phyloP scores from a whole-genome alignment of 2,888 invertebrate genomes.

The Cephus sareptanus region DNA sequence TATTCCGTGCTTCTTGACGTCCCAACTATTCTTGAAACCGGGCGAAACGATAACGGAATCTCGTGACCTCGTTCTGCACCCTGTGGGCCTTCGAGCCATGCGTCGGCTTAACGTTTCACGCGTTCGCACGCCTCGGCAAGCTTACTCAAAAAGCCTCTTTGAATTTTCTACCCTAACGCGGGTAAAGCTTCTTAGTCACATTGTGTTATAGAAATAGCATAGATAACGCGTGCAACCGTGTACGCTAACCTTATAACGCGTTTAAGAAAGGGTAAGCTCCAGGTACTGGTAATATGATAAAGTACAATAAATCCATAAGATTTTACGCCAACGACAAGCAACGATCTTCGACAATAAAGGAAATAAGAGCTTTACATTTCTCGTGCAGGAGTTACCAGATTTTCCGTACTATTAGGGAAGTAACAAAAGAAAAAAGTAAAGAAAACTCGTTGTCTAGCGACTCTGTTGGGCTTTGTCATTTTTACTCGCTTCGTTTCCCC shows the following conservation, averaged over 20 bases:
- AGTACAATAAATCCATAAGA: not conserved
- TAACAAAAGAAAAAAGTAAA: no score
- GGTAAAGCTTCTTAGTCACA: not conserved
- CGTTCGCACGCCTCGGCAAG: not conserved
- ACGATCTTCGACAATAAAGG: not conserved
- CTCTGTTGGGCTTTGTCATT: not conserved
- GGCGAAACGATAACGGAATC: not conserved
- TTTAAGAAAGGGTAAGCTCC: not conserved
- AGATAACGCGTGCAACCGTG: not conserved
- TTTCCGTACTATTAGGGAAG: not conserved
- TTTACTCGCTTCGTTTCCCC: not conserved
- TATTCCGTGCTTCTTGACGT: constrained; percentile 25
- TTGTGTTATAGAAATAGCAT: not conserved
- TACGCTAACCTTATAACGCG: not conserved
- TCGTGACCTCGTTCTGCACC: not conserved
- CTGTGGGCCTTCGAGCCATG: not conserved
- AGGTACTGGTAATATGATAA: not conserved
- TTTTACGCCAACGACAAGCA: not conserved
- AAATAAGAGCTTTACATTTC: not conserved
- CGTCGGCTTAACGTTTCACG: not conserved
- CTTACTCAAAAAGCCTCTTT: not conserved
- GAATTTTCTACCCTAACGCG: not conserved
- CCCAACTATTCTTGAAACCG: not conserved
- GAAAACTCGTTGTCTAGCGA: not conserved
- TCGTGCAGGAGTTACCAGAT: not conserved